Base-by-base conservation (phyloP, 2,888 invertebrate genomes). In the Barypeithes pellucidus region DNA sequence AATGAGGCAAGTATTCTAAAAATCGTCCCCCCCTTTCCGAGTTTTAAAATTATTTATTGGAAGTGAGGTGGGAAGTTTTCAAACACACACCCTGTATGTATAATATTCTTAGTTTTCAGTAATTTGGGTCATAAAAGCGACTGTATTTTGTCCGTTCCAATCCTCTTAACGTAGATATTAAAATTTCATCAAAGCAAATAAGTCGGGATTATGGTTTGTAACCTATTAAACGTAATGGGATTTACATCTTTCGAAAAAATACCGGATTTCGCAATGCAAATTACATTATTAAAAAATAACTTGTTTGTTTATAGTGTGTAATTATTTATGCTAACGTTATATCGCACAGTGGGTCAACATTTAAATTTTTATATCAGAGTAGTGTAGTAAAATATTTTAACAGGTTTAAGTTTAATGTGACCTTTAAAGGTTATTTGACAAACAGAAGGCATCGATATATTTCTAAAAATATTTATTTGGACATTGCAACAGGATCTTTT, bases 211-310 rank as follows among this genome's bases (percentile, higher is more conserved):
- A n/a, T 12, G n/a, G 11, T 39, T 12, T 4, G 39, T n/a, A n/a
- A 5, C 24, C 12, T 33, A 54, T 33, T 59, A 54, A 39, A 59
- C 4, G 20, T 39, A 63, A 24, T 66, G 61, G 72, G 67, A 45
- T 72, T 72, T 67, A 72, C 72, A 62, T 57, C 8, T 68, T 9
- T 63, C 54, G 33, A 54, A 70, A 63, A n/a, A 67, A 24, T 45
- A 67, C 67, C 67, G 72, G 72, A 67, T 67, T 72, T 47, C 29
- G 45, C 16, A 62, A 62, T 72, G 63, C 72, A 67, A 66, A 60
- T 66, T 14, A 45, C n/a, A 52, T 43, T 29, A 54, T 45, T 43
- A 47, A 63, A 63, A 63, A 12, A 14, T 16, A 22, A 63, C 20
- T 7, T 63, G 63, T 70, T 70, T 71, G 36, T 59, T 39, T 63